Conservation (phyloP, 2,113 vertebrate genomes). For the Potamarius usumacintae region DNA sequence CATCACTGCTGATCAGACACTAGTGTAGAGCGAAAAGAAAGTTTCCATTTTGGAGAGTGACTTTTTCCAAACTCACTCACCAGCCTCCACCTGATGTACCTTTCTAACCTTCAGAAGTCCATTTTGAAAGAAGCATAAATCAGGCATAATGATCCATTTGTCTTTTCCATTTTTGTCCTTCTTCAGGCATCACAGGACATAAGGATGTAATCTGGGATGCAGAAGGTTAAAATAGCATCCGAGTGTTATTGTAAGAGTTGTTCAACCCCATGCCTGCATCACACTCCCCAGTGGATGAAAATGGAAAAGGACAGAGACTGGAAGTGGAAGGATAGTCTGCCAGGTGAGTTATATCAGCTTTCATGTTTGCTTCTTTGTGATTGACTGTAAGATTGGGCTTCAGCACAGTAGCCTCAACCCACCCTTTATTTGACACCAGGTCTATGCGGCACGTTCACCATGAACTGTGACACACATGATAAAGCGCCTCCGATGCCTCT, state of each 20-base stretch:
- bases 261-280: background rate
- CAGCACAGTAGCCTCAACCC: background rate
- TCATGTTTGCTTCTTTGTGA: conserved; percentile 14
- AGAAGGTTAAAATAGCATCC: background rate
- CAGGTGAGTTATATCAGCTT: conserved; percentile 19
- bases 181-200: background rate
- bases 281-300: background rate
- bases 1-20: background rate
- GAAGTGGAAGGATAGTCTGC: conserved; percentile 2
- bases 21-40: background rate
- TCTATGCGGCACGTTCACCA: background rate
- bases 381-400: background rate
- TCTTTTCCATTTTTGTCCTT: background rate
- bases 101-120: background rate
- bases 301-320: background rate
- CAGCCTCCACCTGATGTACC: background rate
- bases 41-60: background rate
- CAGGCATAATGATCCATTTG: background rate
- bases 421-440: background rate
- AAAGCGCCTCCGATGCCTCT: background rate
- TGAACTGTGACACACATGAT: background rate
- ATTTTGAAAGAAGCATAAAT: background rate
- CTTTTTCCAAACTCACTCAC: background rate
- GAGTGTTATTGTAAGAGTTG: background rate
- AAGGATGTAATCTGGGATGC: background rate